These are phyloP conservation scores for Antechinus stuartii DNA, from an alignment of 2,113 vertebrate genomes.

Conservation along the genomic window DNA sequence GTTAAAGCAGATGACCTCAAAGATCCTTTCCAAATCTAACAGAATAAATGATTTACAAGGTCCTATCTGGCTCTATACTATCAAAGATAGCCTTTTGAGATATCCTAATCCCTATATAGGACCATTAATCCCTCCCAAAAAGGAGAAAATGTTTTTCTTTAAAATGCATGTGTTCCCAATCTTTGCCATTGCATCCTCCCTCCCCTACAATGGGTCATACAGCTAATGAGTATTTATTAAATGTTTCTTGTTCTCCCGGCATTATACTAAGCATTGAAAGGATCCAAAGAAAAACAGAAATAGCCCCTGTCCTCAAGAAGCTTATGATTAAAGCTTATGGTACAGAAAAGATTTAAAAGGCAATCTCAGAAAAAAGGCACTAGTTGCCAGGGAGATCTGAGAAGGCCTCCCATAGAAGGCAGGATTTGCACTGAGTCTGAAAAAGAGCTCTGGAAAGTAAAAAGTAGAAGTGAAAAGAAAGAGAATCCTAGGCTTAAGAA, in stretches of 20 bases:
- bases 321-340: neutral
- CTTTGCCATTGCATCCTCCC: neutral
- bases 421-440: neutral
- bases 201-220: constrained; percentile 1
- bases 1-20: neutral
- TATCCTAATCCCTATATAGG: constrained; percentile 16
- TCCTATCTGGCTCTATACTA: neutral
- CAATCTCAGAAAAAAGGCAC: neutral
- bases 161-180: constrained; percentile 66
- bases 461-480: neutral
- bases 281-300: neutral
- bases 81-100: constrained; percentile 31
- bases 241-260: neutral
- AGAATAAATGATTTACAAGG: neutral
- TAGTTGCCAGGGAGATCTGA: neutral
- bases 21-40: neutral
- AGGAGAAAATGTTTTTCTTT: neutral
- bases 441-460: neutral
- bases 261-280: neutral
- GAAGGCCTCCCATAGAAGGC: neutral
- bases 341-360: neutral
- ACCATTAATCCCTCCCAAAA: neutral
- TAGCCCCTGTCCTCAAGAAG: neutral
- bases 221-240: constrained; percentile 57
- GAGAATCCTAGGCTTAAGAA: neutral